Evolutionary conservation across 2,113 vertebrate genomes (phyloP), one percentile per base, ranked within the genome.

Genomic region (Ondatra zibethicus): DNA sequence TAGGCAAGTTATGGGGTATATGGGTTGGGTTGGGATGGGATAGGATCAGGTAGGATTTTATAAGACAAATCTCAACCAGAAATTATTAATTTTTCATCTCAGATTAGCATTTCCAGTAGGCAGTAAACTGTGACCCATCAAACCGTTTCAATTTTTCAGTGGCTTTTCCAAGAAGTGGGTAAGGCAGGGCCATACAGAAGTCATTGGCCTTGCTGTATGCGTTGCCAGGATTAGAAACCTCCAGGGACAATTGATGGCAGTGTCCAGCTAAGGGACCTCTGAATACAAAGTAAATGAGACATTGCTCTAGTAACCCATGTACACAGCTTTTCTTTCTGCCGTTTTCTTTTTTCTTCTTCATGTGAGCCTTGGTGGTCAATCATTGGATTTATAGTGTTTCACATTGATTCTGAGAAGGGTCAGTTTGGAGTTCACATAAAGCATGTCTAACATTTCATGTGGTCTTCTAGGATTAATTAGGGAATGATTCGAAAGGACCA

Each of bases 401-500:
- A 73, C 77, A 97, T 0, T 82, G 76, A 86, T 93, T 68, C 77
- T 94, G 12, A 36, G 96, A 75, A 92, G 93, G 52, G 63, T 25
- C 77, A 93, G 9, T 77, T 89, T 80, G 45, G 19, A 91, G 45
- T 91, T 81, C 52, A 73, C 2, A 65, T 91, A 58, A 94, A 95
- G 78, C 13, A 80, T 82, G 66, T 42, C 13, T n/a, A 81, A 33
- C 90, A 68, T 95, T 92, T 77, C 31, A 47, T 89, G 25, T 68
- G 61, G n/a, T 55, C 61, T 25, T 95, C 63, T 82, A 82, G 80
- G 78, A 95, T 93, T 96, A 97, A 96, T 97, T 96, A 97, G 17
- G 6, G 12, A 95, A 77, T 17, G 72, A n/a, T 89, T 89, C 10
- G 98, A 99, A 98, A 89, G 42, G 98, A 97, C 97, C 96, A 98